Evolutionary conservation across 2,113 vertebrate species (phyloP), one percentile per base, ranked within the genome.

Genomic region (Xyrauchen texanus): DNA sequence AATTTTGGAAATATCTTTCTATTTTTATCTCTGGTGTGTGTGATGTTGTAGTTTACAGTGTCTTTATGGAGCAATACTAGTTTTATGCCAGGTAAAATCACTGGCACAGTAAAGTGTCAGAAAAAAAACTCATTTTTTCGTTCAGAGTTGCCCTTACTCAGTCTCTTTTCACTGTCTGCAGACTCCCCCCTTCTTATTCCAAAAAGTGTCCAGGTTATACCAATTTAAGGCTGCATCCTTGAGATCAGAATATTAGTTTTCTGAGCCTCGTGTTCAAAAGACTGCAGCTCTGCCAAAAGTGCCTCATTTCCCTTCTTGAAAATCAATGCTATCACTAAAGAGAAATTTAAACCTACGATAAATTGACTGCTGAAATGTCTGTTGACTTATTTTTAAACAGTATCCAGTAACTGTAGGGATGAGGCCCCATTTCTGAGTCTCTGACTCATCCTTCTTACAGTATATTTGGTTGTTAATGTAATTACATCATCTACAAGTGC

Each of bases 341-440:
- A 62, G 46, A 49, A 62, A 74, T 72, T 46, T 46, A 72, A 72
- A 60, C 55, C 71, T 60, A 3, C 58, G 78, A 80, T 67, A n/a
- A 80, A 74, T 74, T 80, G 63, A 74, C 64, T 71, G 62, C 53
- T 46, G 53, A 74, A 65, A 44, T 55, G 58, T 57, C 34, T 21
- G 34, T 53, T 72, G 78, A 80, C 74, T 60, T 72, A 60, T 80
- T 73, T 80, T 66, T 70, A 67, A 80, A 63, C 15, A 60, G 69
- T 42, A 49, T 60, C 64, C 44, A 65, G 34, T 44, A 10, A 4
- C 8, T 53, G 51, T 9, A 53, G 10, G 51, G 51, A 34, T 46
- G 47, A 71, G 62, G 16, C 16, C 62, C 58, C 53, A 47, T 78
- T 72, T 63, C 13, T 8, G 7, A 4, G n/a, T 71, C 49, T 53